A percentile compares a stretch with the other conserved stretches of the same genome.
These are phyloP conservation scores for Rhombomys opimus DNA, from an alignment of 2,113 vertebrate genomes.

Conservation along the genomic window DNA sequence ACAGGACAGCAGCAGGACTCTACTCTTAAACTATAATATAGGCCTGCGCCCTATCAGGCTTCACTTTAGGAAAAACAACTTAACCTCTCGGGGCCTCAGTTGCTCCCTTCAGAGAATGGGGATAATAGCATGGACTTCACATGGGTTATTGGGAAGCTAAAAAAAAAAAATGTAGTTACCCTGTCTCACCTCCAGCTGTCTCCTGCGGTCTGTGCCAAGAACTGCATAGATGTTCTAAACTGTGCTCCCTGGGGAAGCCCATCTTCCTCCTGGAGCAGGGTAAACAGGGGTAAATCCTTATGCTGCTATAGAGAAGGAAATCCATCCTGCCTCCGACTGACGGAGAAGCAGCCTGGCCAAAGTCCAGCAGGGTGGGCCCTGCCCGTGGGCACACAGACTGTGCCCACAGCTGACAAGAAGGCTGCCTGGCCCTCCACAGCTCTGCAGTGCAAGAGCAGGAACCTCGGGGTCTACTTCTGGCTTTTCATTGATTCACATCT, in stretches of 20 bases:
- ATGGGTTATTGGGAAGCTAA: not conserved
- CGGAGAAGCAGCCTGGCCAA: not conserved
- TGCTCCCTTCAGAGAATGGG: not conserved
- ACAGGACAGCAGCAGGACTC: not conserved
- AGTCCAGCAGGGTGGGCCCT: not conserved
- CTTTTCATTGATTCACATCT: not conserved
- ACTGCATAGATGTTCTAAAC: not conserved
- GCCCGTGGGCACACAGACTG: not conserved
- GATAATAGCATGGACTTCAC: not conserved
- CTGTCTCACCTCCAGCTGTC: not conserved
- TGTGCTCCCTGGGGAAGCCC: not conserved
- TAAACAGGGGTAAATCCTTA: not conserved
- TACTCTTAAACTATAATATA: not conserved
- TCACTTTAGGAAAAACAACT: conserved; percentile 30
- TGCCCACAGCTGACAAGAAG: not conserved
- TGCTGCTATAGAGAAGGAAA: not conserved
- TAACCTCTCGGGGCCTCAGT: not conserved
- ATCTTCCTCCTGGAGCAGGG: not conserved
- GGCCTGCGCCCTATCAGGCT: not conserved
- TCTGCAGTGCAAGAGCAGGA: not conserved
- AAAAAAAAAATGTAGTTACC: not conserved
- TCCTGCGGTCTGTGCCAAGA: not conserved
- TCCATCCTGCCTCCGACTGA: not conserved
- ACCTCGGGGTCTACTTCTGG: not conserved
- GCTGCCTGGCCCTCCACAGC: not conserved